Evolutionary conservation across 1,140 invertebrate species (phyloP), one percentile per base, ranked within the genome.

Genomic region (Calosoma granatense): DNA sequence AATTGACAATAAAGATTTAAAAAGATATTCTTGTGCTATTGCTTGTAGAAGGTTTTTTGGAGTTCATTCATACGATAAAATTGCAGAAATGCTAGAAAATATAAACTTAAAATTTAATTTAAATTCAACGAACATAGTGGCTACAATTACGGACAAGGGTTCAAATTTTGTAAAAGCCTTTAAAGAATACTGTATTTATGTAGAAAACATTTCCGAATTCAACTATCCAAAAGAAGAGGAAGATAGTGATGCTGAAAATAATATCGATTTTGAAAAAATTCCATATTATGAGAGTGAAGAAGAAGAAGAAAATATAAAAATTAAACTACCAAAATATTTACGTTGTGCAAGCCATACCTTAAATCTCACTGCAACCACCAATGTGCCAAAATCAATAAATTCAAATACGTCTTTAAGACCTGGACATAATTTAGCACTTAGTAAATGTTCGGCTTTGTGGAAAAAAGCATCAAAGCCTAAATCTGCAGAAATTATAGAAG

Each of bases 111-210:
- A 56, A 54, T 65, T 61, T 53, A 57, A 55, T 22, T 53, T 65
- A 47, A 54, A 54, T 20, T 2, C 43, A 20, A n/a, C 15, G 15
- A 57, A 61, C 57, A 60, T 67, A 21, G 51, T 54, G 19, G 57
- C 54, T 17, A 65, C 62, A 12, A 57, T 65, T 11, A 64, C 63
- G 19, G 65, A 63, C 51, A 64, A 62, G 47, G 64, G 57, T 11
- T 60, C 58, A n/a, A 65, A 64, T 56, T 65, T 64, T 55, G 53
- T 61, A 11, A 65, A 64, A 52, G 57, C 60, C 2, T 65, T 63
- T 52, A 21, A 36, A 47, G 61, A 56, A 53, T 63, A 61, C 20
- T 55, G 53, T 3, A 22, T 59, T 22, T 54, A 21, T n/a, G n/a
- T 54, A 61, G 51, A 55, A 56, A n/a, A n/a, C n/a, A 56, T 26